These are phyloP conservation scores for Patella depressa DNA, from an alignment of 2,888 invertebrate species.

Conservation along the genomic window DNA sequence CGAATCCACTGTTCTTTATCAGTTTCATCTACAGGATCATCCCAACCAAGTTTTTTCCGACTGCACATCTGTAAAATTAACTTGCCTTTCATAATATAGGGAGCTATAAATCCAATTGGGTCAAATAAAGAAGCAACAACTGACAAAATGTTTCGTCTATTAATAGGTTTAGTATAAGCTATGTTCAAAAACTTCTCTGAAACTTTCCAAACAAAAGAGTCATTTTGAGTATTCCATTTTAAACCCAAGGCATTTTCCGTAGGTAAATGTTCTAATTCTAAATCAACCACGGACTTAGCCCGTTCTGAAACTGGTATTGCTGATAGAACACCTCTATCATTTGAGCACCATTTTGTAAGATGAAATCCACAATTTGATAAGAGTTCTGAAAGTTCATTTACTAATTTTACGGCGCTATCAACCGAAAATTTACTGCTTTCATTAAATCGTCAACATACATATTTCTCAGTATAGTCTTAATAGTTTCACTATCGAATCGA, in stretches of 20 bases:
- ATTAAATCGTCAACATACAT: too few relatives aligned
- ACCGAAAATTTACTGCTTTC: too few relatives aligned
- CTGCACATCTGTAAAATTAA: not conserved
- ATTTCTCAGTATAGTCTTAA: too few relatives aligned
- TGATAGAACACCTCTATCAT: not conserved
- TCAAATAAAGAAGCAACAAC: conserved; percentile 2
- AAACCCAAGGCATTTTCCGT: not conserved
- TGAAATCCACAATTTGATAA: not conserved
- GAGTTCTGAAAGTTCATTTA: too few relatives aligned
- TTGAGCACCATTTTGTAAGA: not conserved
- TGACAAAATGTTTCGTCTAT: not conserved
- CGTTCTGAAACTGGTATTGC: not conserved
- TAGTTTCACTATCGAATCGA: too few relatives aligned
- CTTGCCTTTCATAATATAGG: not conserved
- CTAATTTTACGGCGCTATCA: too few relatives aligned
- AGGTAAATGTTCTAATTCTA: not conserved
- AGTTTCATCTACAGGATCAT: not conserved
- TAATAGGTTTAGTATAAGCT: not conserved
- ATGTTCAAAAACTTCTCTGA: not conserved
- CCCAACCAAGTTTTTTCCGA: not conserved
- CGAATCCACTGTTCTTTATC: not conserved
- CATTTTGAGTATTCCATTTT: not conserved
- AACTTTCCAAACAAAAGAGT: too few relatives aligned
- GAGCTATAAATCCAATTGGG: not conserved
- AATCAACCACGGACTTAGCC: not conserved